Evolutionary conservation across 1,140 invertebrate species (phyloP), one percentile per base, ranked within the genome.

Genomic region (Drosophila gunungcola): DNA sequence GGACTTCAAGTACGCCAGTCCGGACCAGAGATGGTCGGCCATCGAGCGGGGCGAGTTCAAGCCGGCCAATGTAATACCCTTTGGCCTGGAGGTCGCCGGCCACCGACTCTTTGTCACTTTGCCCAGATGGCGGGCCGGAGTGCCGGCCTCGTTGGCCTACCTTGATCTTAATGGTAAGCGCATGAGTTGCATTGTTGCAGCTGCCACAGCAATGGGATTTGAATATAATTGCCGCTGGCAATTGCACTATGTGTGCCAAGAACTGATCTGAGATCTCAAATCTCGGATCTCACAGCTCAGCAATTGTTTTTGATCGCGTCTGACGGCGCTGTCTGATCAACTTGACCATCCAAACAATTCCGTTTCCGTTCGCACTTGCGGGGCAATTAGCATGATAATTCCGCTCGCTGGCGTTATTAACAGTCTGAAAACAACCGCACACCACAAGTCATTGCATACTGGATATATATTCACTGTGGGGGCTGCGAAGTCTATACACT

Each of bases 61-160:
- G 10, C 94, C 94, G 10, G 94, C 95, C 63, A 95, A 96, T 85
- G 95, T 96, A 73, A 93, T 96, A 42, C 95, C 95, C 0, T 94
- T 96, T 67, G 96, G 95, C 1, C 68, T 96, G 41, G 96, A 96
- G 78, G 94, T 96, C 2, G 94, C 94, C 53, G 93, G 93, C 25
- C 94, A 95, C 41, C 93, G 94, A 39, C 81, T 96, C 53, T 96
- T 96, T 75, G 88, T 96, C 11, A 96, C 95, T 0, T 93, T 96
- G 5, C 96, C 96, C 10, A 93, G 96, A 73, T 97, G 96, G 96
- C 94, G 94, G 76, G 80, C 92, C 27, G 96, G 96, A 25, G 95
- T 97, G 6, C 94, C 95, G 1, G 94, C 96, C 34, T 95, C 95
- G 70, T 93, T 97, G 68, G 95, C 95, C 86, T 96, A 96, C 82